A percentile compares a stretch with the other conserved stretches of the same genome.
Evolutionary conservation across 2,888 invertebrate species (phyloP).

Genomic region (Polymixis lichenea): DNA sequence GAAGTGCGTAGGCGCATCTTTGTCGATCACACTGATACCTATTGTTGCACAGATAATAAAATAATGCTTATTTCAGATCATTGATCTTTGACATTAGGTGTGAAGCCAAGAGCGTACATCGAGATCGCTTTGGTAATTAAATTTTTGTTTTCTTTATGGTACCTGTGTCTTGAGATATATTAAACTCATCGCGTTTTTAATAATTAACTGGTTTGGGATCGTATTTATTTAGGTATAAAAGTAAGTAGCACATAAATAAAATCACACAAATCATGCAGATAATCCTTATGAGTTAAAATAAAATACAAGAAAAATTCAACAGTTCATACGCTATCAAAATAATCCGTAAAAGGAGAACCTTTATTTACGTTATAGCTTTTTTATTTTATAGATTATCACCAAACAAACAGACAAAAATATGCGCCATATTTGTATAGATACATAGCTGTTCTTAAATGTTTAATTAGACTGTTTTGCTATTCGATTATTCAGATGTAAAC

Average conservation of each 20-base stretch:
- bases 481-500: conserved; percentile 36
- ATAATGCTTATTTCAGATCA: conserved; percentile 68
- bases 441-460: conserved; percentile 50
- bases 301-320: neutral
- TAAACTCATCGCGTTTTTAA: neutral
- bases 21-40: conserved; percentile 67
- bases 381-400: conserved; percentile 7
- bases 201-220: neutral
- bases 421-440: conserved; percentile 35
- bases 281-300: neutral
- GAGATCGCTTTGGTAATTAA: conserved; percentile 57
- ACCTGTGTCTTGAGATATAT: conserved; percentile 10
- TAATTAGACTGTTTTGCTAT: conserved; percentile 38
- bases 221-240: conserved; percentile 6
- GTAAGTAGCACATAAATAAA: neutral
- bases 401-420: conserved; percentile 30
- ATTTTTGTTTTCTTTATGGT: conserved; percentile 41
- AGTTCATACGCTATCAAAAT: neutral
- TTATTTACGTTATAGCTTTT: conserved; percentile 10
- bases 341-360: neutral
- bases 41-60: conserved; percentile 62
- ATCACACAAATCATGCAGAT: conserved; percentile 7
- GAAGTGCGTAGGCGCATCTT: conserved; percentile 74
- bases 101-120: conserved; percentile 68
- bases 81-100: conserved; percentile 75